Percentiles rank a stretch among this genome's conserved stretches.
Evolutionary conservation across 1,140 invertebrate species (phyloP).

Genomic region (Lordiphosa mommai): DNA sequence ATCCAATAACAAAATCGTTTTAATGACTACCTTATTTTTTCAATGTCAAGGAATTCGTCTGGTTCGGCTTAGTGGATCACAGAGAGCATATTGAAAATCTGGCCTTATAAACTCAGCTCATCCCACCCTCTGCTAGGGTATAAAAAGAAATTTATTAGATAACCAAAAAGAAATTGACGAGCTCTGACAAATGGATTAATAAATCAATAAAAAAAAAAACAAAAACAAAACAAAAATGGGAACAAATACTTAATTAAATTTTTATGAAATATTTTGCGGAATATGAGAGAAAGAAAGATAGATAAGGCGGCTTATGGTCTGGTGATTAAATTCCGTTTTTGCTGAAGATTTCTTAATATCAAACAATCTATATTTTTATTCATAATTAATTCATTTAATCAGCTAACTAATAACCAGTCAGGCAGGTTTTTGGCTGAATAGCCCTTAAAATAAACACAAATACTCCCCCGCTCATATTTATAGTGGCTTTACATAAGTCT

Average conservation of each 20-base stretch:
- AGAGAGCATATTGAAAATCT: too few relatives aligned
- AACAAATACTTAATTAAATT: constrained; percentile 29
- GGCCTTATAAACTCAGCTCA: constrained; percentile 1
- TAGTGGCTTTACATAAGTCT: constrained; percentile 7
- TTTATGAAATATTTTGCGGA: neutral
- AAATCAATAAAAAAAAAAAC: constrained; percentile 16
- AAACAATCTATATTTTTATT: neutral
- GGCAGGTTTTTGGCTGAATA: too few relatives aligned
- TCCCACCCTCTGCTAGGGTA: neutral
- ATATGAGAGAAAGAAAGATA: neutral
- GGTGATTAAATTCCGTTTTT: neutral
- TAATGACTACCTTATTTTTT: too few relatives aligned
- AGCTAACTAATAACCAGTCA: too few relatives aligned
- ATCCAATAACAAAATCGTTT: too few relatives aligned
- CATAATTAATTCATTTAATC: too few relatives aligned
- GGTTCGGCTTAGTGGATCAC: too few relatives aligned
- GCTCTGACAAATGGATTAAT: constrained; percentile 4
- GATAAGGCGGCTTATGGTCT: neutral
- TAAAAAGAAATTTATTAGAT: constrained; percentile 10
- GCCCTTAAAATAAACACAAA: too few relatives aligned
- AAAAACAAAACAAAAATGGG: neutral
- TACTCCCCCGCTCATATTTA: neutral
- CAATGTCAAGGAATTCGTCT: too few relatives aligned
- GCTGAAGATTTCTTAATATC: neutral
- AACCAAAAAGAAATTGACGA: constrained; percentile 5